Percentiles rank a stretch among this genome's conserved stretches.
Conservation (phyloP, 2,888 invertebrate species). For the Thereva nobilitata region DNA sequence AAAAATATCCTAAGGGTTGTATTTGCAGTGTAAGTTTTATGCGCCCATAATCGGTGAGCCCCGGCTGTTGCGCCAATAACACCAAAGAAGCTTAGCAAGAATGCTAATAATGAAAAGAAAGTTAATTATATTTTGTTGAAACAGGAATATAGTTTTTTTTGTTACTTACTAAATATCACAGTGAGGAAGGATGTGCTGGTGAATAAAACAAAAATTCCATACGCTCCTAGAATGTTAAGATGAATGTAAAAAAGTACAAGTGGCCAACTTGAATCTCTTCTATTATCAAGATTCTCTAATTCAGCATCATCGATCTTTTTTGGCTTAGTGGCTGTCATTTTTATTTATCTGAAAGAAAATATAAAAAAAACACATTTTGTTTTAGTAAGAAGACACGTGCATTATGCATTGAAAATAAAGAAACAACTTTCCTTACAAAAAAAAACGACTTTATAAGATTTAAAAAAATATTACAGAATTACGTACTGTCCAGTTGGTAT, state of each 20-base stretch:
- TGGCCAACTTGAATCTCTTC: slow-evolving; percentile 73
- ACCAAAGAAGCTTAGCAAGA: slow-evolving; percentile 65
- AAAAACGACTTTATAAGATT: no score
- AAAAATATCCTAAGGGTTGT: slow-evolving; percentile 73
- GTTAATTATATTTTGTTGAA: neutral
- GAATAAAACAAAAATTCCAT: slow-evolving; percentile 66
- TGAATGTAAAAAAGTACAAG: slow-evolving; percentile 75
- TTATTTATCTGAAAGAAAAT: no score
- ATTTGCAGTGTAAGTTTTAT: slow-evolving; percentile 78
- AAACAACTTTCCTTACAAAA: no score
- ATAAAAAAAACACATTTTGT: no score
- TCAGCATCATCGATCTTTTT: no score
- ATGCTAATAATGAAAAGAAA: slow-evolving; percentile 61
- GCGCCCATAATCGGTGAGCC: slow-evolving; percentile 92
- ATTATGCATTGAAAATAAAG: no score
- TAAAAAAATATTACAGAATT: no score
- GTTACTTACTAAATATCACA: slow-evolving; percentile 66
- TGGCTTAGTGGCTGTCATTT: no score
- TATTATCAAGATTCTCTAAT: slow-evolving; percentile 41
- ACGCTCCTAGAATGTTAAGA: slow-evolving; percentile 69
- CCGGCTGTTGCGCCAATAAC: slow-evolving; percentile 86
- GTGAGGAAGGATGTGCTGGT: slow-evolving; percentile 67
- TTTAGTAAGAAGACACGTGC: no score
- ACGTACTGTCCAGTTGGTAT: no score
- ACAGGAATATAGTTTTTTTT: slow-evolving; percentile 10